Conservation (phyloP, 2,888 invertebrate genomes). For the Zele albiditarsus region DNA sequence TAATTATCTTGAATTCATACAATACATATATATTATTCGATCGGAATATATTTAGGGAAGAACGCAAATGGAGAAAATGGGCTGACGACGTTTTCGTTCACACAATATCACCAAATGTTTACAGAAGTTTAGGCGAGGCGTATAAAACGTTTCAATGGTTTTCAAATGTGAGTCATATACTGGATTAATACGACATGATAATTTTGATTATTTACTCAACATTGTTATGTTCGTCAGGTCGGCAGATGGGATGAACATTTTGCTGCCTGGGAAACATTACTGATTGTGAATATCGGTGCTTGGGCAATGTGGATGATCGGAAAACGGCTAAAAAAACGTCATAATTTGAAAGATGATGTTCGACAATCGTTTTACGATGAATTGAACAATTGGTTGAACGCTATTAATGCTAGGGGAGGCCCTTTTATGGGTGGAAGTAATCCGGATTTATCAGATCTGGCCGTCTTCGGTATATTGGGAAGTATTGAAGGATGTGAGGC, state of each 20-base stretch:
- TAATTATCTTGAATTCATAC: conserved; percentile 24
- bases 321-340: conserved; percentile 88
- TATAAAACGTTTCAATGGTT: conserved; percentile 96
- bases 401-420: conserved; percentile 80
- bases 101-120: conserved; percentile 96
- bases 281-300: conserved; percentile 95
- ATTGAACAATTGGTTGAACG: conserved; percentile 85
- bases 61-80: conserved; percentile 97
- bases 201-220: conserved; percentile 21
- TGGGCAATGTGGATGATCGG: conserved; percentile 94
- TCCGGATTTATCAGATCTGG: conserved; percentile 94
- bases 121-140: conserved; percentile 88
- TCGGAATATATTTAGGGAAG: conserved; percentile 78
- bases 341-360: conserved; percentile 90
- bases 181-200: conserved; percentile 2
- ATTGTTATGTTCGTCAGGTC: conserved; percentile 71
- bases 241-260: conserved; percentile 95
- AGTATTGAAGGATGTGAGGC: conserved; percentile 96
- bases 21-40: conserved; percentile 19
- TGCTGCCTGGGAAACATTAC: conserved; percentile 85
- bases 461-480: conserved; percentile 91
- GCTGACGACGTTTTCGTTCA: conserved; percentile 93
- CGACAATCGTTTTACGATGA: conserved; percentile 92
- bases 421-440: conserved; percentile 89
- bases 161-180: conserved; percentile 76